Evolutionary conservation across 2,797 vertebrate genomes (phyloP).

Genomic region (Phaenicophaeus curvirostris): DNA sequence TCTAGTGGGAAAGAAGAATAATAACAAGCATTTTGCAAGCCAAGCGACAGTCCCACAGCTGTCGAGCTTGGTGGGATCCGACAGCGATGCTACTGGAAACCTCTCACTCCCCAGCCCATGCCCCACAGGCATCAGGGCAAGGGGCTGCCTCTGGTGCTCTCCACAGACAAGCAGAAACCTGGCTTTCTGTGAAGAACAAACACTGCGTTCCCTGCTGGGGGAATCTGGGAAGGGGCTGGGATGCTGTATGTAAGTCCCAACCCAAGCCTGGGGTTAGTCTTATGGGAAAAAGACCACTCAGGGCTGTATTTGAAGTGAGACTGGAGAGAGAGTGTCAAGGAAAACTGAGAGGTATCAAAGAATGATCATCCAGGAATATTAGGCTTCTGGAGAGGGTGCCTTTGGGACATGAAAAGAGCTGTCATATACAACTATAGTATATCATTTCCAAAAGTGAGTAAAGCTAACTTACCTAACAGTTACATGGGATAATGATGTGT

Average conservation of each 20-base stretch:
- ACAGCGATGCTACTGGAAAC: not conserved
- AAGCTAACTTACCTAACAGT: not conserved
- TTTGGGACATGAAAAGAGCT: rapidly evolving
- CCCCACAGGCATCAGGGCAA: not conserved
- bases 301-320: not conserved
- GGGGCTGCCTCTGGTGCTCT: slow-evolving; percentile 23
- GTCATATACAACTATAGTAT: rapidly evolving
- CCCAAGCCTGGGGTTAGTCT: not conserved
- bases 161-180: not conserved
- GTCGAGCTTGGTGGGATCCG: not conserved
- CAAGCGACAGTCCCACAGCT: not conserved
- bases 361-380: not conserved
- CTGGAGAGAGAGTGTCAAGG: not conserved
- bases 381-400: not conserved
- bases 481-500: rapidly evolving
- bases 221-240: not conserved
- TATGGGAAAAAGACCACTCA: rapidly evolving
- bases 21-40: not conserved
- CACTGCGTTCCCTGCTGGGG: rapidly evolving
- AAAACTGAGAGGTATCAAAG: not conserved
- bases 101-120: not conserved
- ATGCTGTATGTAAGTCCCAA: not conserved
- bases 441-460: not conserved
- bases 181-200: not conserved
- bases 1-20: not conserved